Evolutionary conservation across 2,888 invertebrate genomes (phyloP).

Genomic region (Ophion ellenae): DNA sequence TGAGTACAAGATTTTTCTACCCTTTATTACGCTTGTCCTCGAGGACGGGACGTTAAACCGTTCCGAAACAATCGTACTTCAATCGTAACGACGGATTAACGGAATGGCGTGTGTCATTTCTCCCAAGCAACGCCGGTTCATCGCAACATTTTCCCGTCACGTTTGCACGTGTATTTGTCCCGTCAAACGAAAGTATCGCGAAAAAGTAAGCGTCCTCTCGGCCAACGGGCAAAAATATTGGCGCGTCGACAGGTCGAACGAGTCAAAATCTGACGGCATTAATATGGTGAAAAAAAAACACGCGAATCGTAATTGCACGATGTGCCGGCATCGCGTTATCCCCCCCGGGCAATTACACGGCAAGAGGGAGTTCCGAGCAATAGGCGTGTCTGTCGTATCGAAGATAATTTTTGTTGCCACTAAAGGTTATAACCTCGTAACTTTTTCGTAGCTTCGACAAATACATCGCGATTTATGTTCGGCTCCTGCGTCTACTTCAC

Average conservation of each 20-base stretch:
- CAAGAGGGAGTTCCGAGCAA: constrained; percentile 21
- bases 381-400: constrained; percentile 51
- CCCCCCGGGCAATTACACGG: constrained; percentile 55
- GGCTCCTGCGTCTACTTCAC: too few species aligned
- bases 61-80: constrained; percentile 25
- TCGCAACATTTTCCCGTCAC: constrained; percentile 34
- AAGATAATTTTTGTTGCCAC: background rate
- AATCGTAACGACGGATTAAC: constrained; percentile 22
- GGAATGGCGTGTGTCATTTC: constrained; percentile 58
- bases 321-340: constrained; percentile 45
- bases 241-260: background rate
- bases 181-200: constrained; percentile 17
- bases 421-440: constrained; percentile 43
- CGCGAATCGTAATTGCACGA: constrained; percentile 5
- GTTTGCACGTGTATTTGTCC: constrained; percentile 30
- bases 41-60: background rate
- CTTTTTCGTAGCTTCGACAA: background rate
- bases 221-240: background rate
- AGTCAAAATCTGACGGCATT: background rate
- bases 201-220: background rate
- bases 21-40: background rate
- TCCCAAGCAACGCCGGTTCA: constrained; percentile 44
- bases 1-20: constrained; percentile 32
- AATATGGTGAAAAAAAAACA: background rate
- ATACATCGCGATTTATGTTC: too few species aligned